Evolutionary conservation across 2,888 invertebrate species (phyloP), one percentile per base, ranked within the genome.

Genomic region (Malacosoma neustria): DNA sequence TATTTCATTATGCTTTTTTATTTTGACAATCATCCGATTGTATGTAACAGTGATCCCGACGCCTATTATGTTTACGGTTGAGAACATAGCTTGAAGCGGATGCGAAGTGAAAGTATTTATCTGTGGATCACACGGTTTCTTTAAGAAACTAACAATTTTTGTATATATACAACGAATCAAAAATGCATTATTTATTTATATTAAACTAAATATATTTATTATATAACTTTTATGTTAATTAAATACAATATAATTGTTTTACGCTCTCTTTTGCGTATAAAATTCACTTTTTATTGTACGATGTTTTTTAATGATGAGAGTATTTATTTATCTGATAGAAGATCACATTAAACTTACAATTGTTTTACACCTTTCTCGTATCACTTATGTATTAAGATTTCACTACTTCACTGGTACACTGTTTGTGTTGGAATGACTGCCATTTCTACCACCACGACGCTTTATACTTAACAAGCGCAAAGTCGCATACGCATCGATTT

Each of bases 391-490:
- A 38, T 54, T 53, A 64, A 61, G 59, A 66, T 61, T 64, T 69
- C 67, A 76, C 79, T 54, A 72, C 76, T 75, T 72, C 63, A 72
- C 79, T 52, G 72, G 63, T 68, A 72, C 82, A 72, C 61, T 72
- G 81, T 71, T 73, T 72, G 77, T 70, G 74, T 72, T 63, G 70
- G 84, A 85, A 82, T 85, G 85, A 63, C 72, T 73, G 61, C 68
- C 61, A 70, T 64, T 63, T 66, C 73, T 62, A 73, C 77, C 65
- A 68, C 73, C 57, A 56, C 76, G 53, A 61, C 65, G 71, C 73
- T 84, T 85, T 85, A 85, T 85, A 85, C 76, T 72, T 82, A 71
- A 77, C 72, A 75, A 68, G 66, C 60, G 62, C 63, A 80, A 84
- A 84, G 82, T 77, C 71, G 81, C 70, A 74, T 61, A 72, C 72